phyloP scores from a whole-genome alignment of 2,113 vertebrate species.

The Thryonomys swinderianus region DNA sequence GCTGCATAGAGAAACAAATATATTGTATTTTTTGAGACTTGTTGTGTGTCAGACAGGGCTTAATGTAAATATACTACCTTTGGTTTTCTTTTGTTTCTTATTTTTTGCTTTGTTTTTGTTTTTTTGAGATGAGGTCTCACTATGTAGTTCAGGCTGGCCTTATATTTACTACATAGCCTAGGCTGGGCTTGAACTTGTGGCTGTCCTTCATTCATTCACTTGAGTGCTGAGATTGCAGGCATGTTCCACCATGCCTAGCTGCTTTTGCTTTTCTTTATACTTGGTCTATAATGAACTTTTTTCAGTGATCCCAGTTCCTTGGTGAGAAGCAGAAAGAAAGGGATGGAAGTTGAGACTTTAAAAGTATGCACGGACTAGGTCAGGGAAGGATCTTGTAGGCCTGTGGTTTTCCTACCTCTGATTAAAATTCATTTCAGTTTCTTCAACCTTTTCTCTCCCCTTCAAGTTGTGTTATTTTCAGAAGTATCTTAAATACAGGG shows the following conservation, averaged over 20 bases:
- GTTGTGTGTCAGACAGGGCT: neutral
- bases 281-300: slow-evolving; percentile 18
- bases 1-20: neutral
- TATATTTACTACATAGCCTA: neutral
- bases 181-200: neutral
- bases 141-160: neutral
- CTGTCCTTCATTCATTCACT: too few species aligned
- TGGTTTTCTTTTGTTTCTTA: neutral
- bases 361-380: neutral
- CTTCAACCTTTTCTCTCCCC: neutral
- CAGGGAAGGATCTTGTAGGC: neutral
- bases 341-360: neutral
- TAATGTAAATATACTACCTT: slow-evolving; percentile 42
- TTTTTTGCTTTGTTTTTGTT: neutral
- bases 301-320: slow-evolving; percentile 19
- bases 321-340: slow-evolving; percentile 14
- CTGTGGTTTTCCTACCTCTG: neutral
- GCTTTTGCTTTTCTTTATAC: neutral
- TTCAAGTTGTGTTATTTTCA: neutral
- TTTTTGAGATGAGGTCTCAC: neutral
- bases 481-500: neutral
- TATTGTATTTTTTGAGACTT: neutral
- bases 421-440: slow-evolving; percentile 28
- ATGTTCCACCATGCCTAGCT: neutral
- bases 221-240: neutral